These are phyloP conservation scores for Cyprinodon diabolis DNA, from an alignment of 2,797 vertebrate genomes.

Conservation along the genomic window DNA sequence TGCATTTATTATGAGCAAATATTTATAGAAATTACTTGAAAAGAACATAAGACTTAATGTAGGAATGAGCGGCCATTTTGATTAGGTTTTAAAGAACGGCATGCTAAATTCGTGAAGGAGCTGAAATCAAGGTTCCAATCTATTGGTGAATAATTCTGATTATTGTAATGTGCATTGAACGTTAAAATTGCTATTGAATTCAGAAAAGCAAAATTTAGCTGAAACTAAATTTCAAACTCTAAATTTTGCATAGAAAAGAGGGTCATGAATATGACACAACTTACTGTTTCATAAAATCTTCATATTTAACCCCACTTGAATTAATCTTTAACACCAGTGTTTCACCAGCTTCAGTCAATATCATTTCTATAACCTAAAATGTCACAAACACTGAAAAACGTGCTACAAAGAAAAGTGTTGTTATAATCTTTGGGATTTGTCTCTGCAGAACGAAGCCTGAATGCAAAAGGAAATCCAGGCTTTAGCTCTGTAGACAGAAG, in stretches of 20 bases:
- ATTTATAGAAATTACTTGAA: neutral
- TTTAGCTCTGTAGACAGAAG: conserved; percentile 26
- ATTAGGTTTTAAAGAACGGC: neutral
- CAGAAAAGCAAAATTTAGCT: neutral
- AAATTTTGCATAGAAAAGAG: neutral
- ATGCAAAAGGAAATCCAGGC: conserved; percentile 29
- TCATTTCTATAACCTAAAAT: conserved; percentile 9
- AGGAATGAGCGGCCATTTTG: neutral
- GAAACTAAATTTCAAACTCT: neutral
- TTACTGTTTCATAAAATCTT: neutral
- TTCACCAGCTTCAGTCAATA: neutral
- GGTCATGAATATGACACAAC: neutral
- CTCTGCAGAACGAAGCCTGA: conserved; percentile 30
- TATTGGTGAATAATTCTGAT: neutral
- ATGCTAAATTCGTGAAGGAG: neutral
- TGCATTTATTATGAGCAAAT: neutral
- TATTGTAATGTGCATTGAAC: too few species aligned
- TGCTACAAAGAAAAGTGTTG: neutral
- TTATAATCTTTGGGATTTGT: conserved; percentile 1
- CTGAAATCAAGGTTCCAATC: neutral
- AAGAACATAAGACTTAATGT: neutral
- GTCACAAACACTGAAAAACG: conserved; percentile 2
- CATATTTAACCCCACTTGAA: neutral
- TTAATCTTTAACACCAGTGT: neutral
- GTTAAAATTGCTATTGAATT: neutral